These are phyloP conservation scores for Cistogaster globosa DNA, from an alignment of 2,888 invertebrate species.

Conservation along the genomic window DNA sequence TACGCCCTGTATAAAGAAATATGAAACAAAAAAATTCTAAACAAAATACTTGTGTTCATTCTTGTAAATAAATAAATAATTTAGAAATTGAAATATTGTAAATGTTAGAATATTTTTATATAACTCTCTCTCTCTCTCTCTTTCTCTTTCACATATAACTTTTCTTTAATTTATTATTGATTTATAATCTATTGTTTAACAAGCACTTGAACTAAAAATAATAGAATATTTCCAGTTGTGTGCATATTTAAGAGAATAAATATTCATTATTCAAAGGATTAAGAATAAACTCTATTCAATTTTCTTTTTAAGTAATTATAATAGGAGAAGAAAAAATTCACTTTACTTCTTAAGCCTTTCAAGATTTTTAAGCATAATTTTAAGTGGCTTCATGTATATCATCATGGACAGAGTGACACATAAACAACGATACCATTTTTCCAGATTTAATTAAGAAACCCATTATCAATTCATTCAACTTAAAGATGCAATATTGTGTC, in stretches of 20 bases:
- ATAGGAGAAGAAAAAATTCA: no score
- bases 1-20: not conserved
- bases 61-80: not conserved
- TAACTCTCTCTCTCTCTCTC: no score
- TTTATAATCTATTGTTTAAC: not conserved
- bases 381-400: no score
- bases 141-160: no score
- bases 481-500: no score
- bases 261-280: constrained; percentile 9
- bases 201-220: not conserved
- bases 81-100: not conserved
- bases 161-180: not conserved
- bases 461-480: no score
- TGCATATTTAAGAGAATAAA: constrained; percentile 16
- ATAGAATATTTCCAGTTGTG: constrained; percentile 24
- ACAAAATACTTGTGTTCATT: not conserved
- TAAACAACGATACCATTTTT: no score
- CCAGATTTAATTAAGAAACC: no score
- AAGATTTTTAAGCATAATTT: no score
- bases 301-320: not conserved
- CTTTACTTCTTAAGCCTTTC: no score
- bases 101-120: not conserved
- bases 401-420: no score
- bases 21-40: not conserved
- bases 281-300: not conserved